Base-by-base conservation (phyloP, 2,797 vertebrate species). In the Salmo trutta region DNA sequence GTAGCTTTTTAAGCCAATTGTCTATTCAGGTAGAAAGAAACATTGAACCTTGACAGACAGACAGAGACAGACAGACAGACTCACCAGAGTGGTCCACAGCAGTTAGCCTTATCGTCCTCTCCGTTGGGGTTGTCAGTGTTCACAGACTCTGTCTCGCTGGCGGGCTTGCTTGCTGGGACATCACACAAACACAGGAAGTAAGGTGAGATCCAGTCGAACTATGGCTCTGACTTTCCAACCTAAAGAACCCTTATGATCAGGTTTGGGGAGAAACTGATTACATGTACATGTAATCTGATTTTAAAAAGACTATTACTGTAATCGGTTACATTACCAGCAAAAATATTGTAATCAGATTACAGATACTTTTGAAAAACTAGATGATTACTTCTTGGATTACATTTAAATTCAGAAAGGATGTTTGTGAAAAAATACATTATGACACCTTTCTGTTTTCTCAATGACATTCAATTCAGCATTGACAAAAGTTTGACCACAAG, bases 91-190 rank as follows among this genome's bases (percentile, higher is more conserved):
- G 89, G 93, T 66, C 96, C 96, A 71, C 96, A 98, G 93, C 97
- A 97, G 0, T 89, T 89, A 0, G 90, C 88, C 81, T 87, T 95
- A 78, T 96, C 96, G 15, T 95, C 95, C 72, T 96, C 96, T 41
- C 94, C 95, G 0, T 93, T 95, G 67, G 94, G 96, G 12, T 96
- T 96, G 75, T 99, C 98, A 0, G 96, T 97, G 93, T 97, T 99
- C 81, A 96, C 95, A 0, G 98, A 99, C 73, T 98, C 98, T 0
- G 96, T 98, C 88, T 99, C 97, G 8, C 97, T 99, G 14, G 95
- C 94, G 36, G 97, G 97, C 92, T 97, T 95, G 87, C 96, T 99
- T 73, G 96, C 98, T 99, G 94, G 86, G 85, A 81, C 75, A 71
- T 67, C 75, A 86, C 76, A 85, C 70, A 87, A 41, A 90, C 65